Percentiles rank a stretch among this genome's conserved stretches.
Evolutionary conservation across 2,797 vertebrate genomes (phyloP).

Genomic region (Cephalopachus bancanus): DNA sequence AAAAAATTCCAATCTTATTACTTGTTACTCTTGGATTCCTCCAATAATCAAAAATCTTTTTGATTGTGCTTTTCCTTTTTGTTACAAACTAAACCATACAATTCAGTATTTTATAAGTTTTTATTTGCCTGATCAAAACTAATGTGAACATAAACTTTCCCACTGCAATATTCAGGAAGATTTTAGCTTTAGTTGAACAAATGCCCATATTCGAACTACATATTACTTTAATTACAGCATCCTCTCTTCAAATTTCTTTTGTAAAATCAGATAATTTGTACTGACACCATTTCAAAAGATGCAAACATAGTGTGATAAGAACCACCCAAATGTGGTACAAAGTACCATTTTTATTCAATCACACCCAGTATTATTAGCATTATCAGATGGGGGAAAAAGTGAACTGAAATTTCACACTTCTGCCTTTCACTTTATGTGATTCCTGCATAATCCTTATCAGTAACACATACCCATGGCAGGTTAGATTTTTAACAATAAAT

Average conservation of each 20-base stretch:
- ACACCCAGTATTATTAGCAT: slow-evolving; percentile 54
- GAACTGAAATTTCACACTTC: slow-evolving; percentile 82
- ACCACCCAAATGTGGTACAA: neutral
- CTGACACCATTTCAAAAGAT: slow-evolving; percentile 47
- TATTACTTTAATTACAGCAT: neutral
- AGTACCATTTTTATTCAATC: neutral
- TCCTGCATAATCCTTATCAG: neutral
- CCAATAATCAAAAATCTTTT: slow-evolving; percentile 54
- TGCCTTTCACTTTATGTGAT: slow-evolving; percentile 63
- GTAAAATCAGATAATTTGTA: slow-evolving; percentile 21
- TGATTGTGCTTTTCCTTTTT: neutral
- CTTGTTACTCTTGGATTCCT: neutral
- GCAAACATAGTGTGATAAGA: slow-evolving; percentile 58
- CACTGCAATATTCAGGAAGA: neutral
- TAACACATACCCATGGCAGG: neutral
- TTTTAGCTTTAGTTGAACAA: neutral
- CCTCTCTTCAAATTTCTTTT: slow-evolving; percentile 16
- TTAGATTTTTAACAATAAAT: slow-evolving; percentile 18
- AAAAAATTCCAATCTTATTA: slow-evolving; percentile 47
- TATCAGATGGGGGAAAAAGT: slow-evolving; percentile 6
- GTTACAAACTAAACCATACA: neutral
- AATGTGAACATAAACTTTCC: neutral
- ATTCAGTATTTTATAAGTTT: neutral
- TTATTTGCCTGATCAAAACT: slow-evolving; percentile 23
- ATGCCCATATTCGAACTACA: neutral